Conservation (phyloP, 2,113 vertebrate species). For the Chlamydotis undulata region DNA sequence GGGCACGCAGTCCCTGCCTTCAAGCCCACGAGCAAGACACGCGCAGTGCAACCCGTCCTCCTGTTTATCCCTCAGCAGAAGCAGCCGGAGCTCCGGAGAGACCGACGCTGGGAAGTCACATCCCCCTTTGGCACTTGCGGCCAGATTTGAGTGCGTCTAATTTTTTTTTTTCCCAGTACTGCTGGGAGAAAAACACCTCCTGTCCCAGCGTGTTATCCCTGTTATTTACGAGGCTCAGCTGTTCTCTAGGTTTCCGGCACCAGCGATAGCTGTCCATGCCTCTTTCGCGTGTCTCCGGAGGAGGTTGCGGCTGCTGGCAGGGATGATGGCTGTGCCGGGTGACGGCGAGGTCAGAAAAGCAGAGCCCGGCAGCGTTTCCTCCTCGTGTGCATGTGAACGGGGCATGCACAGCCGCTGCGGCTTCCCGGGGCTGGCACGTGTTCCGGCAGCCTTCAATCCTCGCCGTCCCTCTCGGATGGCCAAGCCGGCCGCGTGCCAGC, state of each 20-base stretch:
- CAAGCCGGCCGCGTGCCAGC: rapidly evolving
- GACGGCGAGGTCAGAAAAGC: not conserved
- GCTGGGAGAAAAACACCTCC: not conserved
- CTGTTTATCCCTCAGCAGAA: not conserved
- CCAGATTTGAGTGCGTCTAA: rapidly evolving
- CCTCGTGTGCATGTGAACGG: rapidly evolving
- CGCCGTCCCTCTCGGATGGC: rapidly evolving
- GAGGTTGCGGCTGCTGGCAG: not conserved
- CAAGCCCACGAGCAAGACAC: not conserved
- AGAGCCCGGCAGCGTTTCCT: not conserved
- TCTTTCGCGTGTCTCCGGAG: not conserved
- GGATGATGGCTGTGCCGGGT: not conserved
- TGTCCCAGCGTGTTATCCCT: rapidly evolving
- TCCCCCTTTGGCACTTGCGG: not conserved
- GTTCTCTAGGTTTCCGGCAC: not conserved
- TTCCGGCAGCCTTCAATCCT: not conserved
- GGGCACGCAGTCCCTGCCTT: not conserved
- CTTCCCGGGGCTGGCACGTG: not conserved
- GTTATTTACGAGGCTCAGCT: constrained; percentile 16
- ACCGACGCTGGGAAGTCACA: not conserved
- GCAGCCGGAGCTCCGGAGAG: rapidly evolving
- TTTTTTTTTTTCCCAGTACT: not conserved
- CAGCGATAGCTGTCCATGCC: not conserved
- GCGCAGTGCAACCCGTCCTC: not conserved
- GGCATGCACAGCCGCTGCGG: not conserved